A percentile compares a stretch with the other conserved stretches of the same genome.
These are phyloP conservation scores for Orussus abietinus DNA, from an alignment of 1,140 invertebrate genomes.

Conservation along the genomic window DNA sequence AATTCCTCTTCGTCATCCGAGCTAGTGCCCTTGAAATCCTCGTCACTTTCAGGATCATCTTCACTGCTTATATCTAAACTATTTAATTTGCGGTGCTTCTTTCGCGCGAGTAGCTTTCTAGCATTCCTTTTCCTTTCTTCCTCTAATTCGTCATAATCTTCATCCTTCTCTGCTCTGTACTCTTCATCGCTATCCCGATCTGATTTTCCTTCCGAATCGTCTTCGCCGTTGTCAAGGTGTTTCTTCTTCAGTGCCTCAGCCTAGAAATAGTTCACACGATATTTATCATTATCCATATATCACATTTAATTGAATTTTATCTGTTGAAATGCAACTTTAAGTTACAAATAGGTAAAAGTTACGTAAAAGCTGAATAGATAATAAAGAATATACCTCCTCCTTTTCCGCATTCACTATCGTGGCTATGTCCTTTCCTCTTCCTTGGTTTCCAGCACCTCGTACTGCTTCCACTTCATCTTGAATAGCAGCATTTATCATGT, in stretches of 20 bases:
- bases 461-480: conserved; percentile 73
- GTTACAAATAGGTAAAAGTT: not conserved
- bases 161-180: conserved; percentile 55
- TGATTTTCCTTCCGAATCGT: conserved; percentile 33
- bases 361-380: not conserved
- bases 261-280: conserved; percentile 15
- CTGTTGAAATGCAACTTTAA: no score
- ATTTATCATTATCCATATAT: conserved; percentile 7
- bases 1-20: conserved; percentile 62
- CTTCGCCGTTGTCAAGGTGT: conserved; percentile 27
- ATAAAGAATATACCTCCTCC: conserved; percentile 55
- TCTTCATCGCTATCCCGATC: conserved; percentile 47
- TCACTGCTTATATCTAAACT: conserved; percentile 78
- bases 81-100: conserved; percentile 72
- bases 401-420: conserved; percentile 83
- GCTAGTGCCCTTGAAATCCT: conserved; percentile 77
- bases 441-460: conserved; percentile 72
- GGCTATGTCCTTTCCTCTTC: conserved; percentile 83
- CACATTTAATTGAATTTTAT: not conserved
- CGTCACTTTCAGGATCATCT: conserved; percentile 76
- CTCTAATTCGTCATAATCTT: conserved; percentile 44
- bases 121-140: conserved; percentile 35
- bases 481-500: conserved; percentile 89
- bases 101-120: conserved; percentile 50
- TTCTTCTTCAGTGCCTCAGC: conserved; percentile 31